Base-by-base conservation (phyloP, 2,113 vertebrate species). In the Excalfactoria chinensis region DNA sequence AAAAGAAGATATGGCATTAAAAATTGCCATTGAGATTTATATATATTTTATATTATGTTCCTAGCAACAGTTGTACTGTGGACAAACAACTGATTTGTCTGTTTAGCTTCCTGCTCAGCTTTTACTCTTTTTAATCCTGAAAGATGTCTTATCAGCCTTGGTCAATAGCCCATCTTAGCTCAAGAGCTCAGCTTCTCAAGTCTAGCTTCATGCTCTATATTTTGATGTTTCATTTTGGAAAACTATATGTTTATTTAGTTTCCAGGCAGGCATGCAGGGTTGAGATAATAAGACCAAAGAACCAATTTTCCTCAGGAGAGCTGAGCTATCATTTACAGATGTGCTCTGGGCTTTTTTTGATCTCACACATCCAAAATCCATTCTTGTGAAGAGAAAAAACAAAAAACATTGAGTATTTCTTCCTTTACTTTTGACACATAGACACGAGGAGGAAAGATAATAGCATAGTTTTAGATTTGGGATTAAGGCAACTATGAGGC, bases 221-320 rank as follows among this genome's bases (percentile, higher is more conserved):
- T 68, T 49, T 60, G 68, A 71, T 60, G 20, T 78, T 95, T 81
- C 48, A 41, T 82, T 32, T 71, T 88, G 83, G 83, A 60, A 94
- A 84, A 26, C 34, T 67, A 23, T 48, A 40, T 69, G n/a, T 34
- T 82, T 80, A 22, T 89, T 93, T 84, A 78, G 53, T 72, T 64
- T 93, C 53, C 62, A 90, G 86, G 66, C 83, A 86, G 64, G 83
- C 80, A 93, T 53, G 75, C 16, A 71, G 43, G 20, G 14, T 25
- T 88, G 73, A 92, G 40, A 48, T 93, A 93, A 72, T 59, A 81
- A 84, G 48, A 90, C 56, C 60, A 71, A 64, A 28, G 56, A 86
- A 90, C 44, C 34, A 43, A 30, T 77, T 95, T 94, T 88, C 69
- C 35, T 95, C 80, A 71, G 73, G 69, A 88, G 69, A 91, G 34